These are phyloP conservation scores for Platycheirus albimanus DNA, from an alignment of 2,888 invertebrate species.

Conservation along the genomic window DNA sequence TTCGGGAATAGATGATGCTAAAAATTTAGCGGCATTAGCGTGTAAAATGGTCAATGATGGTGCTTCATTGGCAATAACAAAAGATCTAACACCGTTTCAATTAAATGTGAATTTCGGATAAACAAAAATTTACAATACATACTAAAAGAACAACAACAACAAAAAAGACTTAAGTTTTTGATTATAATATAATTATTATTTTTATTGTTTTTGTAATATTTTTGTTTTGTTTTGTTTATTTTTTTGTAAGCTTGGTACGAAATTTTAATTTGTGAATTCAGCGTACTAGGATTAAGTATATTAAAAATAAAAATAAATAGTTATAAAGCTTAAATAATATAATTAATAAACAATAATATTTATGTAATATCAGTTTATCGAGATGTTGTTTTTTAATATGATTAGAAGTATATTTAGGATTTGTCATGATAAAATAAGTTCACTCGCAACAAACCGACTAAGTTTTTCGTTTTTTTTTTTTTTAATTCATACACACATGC, in stretches of 20 bases:
- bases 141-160: constrained; percentile 17
- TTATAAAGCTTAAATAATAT: background rate
- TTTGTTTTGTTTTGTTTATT: constrained; percentile 17
- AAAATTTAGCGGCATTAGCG: constrained; percentile 85
- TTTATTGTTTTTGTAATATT: background rate
- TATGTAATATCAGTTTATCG: background rate
- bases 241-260: constrained; percentile 9
- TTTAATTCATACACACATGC: background rate
- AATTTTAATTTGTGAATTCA: constrained; percentile 2
- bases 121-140: constrained; percentile 11
- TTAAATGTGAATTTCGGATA: constrained; percentile 80
- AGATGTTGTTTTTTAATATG: constrained; percentile 15
- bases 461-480: background rate
- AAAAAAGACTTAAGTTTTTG: constrained; percentile 67
- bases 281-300: constrained; percentile 10
- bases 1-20: constrained; percentile 86
- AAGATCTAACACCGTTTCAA: constrained; percentile 82
- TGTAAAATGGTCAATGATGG: constrained; percentile 85
- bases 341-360: too few species aligned
- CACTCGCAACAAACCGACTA: constrained; percentile 22
- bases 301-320: background rate
- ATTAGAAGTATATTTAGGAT: constrained; percentile 20
- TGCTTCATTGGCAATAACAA: constrained; percentile 83
- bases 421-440: constrained; percentile 11
- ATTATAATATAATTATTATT: constrained; percentile 7